Evolutionary conservation across 2,113 vertebrate genomes (phyloP).

Genomic region (Psittacara wagleri): DNA sequence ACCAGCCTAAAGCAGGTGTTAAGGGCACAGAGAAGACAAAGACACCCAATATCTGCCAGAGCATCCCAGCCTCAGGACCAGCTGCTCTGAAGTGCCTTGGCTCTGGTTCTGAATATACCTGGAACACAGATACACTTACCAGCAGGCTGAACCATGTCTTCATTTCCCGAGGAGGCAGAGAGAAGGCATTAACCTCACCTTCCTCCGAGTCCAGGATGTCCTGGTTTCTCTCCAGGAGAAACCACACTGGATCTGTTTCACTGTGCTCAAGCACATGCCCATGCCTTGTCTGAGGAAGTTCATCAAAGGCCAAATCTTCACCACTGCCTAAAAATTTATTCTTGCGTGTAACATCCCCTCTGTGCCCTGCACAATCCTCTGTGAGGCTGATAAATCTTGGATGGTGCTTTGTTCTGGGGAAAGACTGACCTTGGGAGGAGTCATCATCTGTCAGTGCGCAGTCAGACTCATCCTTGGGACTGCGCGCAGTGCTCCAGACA

Average conservation of each 20-base stretch:
- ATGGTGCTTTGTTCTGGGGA: background rate
- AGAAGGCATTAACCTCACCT: background rate
- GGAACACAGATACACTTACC: background rate
- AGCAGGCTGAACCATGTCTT: accelerated
- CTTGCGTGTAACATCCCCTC: background rate
- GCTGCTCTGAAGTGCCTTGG: background rate
- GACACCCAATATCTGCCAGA: accelerated
- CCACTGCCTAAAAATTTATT: background rate
- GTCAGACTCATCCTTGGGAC: background rate
- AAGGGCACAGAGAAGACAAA: background rate
- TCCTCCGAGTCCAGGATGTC: background rate
- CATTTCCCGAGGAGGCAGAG: background rate
- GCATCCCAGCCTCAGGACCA: background rate
- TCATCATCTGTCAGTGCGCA: background rate
- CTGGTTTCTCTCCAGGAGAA: background rate
- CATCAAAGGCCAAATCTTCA: background rate
- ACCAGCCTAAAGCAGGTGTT: background rate
- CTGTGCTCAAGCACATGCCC: accelerated
- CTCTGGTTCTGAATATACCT: background rate
- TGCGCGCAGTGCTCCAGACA: accelerated
- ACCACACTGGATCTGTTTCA: background rate
- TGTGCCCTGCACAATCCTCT: background rate
- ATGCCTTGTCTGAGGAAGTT: background rate
- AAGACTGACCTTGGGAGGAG: background rate
- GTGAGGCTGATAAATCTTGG: background rate